Evolutionary conservation across 2,797 vertebrate species (phyloP).

Genomic region (Chloroceryle inda): DNA sequence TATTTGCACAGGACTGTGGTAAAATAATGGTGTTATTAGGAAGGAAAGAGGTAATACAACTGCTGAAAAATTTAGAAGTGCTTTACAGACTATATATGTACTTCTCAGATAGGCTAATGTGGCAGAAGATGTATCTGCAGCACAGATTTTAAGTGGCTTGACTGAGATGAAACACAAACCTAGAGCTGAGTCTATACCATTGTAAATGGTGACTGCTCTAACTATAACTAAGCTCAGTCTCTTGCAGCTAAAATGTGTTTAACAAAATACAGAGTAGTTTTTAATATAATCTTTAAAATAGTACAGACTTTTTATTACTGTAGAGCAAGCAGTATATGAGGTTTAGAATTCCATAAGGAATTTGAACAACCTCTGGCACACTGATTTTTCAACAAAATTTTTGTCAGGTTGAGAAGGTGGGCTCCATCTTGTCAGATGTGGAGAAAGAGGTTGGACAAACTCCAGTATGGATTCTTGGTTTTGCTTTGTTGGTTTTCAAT

Average conservation of each 20-base stretch:
- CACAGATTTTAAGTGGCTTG: not conserved
- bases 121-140: not conserved
- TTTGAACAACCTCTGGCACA: not conserved
- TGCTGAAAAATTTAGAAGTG: not conserved
- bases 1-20: not conserved
- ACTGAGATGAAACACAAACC: not conserved
- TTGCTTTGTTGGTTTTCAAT: constrained; percentile 6
- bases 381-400: not conserved
- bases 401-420: not conserved
- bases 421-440: not conserved
- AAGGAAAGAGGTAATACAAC: not conserved
- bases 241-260: not conserved
- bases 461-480: not conserved
- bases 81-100: not conserved
- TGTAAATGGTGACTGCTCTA: not conserved
- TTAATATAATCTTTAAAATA: no score
- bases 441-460: not conserved
- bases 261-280: not conserved
- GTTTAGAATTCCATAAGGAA: not conserved
- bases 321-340: not conserved
- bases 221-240: not conserved
- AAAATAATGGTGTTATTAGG: not conserved
- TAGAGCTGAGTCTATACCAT: not conserved
- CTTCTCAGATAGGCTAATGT: not conserved
- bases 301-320: not conserved